Percentiles rank a stretch among this genome's conserved stretches.
Conservation (phyloP, 1,140 invertebrate species). For the Drosophila ercepeae region DNA sequence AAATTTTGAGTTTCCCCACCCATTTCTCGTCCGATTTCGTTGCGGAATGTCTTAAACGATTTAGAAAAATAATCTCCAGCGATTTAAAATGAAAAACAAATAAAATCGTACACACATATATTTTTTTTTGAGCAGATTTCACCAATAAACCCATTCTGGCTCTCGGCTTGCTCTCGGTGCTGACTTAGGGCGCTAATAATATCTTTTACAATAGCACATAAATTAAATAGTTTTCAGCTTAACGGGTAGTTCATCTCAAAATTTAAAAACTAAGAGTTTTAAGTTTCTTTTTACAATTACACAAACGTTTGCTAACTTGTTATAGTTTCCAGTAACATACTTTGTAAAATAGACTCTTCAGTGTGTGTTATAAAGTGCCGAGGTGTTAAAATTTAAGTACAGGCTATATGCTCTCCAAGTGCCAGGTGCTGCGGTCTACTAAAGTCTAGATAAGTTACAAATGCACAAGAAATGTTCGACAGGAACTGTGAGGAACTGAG, state of each 20-base stretch:
- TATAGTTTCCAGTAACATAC: constrained; percentile 4
- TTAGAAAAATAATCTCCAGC: too few species aligned
- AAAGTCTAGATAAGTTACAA: constrained; percentile 30
- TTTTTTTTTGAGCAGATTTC: constrained; percentile 57
- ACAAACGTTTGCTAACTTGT: not conserved
- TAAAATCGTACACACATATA: constrained; percentile 39
- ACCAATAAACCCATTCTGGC: constrained; percentile 9
- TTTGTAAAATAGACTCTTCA: not conserved
- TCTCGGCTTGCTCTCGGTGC: constrained; percentile 15
- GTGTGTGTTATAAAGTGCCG: not conserved
- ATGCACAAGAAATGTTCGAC: constrained; percentile 42
- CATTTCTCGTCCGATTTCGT: too few species aligned
- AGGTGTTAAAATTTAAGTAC: constrained; percentile 29
- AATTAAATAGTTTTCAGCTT: constrained; percentile 36
- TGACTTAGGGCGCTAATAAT: constrained; percentile 57
- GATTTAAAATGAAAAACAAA: not conserved
- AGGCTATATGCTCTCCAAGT: constrained; percentile 32
- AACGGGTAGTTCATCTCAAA: constrained; percentile 20
- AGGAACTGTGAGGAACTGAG: constrained; percentile 23
- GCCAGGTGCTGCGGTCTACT: constrained; percentile 14
- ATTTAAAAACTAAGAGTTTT: constrained; percentile 25
- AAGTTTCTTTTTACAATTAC: constrained; percentile 15
- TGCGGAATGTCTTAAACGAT: too few species aligned
- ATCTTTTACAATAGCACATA: constrained; percentile 60
- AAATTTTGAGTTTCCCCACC: too few species aligned